Evolutionary conservation across 2,888 invertebrate species (phyloP).

Genomic region (Phaonia tiefii): DNA sequence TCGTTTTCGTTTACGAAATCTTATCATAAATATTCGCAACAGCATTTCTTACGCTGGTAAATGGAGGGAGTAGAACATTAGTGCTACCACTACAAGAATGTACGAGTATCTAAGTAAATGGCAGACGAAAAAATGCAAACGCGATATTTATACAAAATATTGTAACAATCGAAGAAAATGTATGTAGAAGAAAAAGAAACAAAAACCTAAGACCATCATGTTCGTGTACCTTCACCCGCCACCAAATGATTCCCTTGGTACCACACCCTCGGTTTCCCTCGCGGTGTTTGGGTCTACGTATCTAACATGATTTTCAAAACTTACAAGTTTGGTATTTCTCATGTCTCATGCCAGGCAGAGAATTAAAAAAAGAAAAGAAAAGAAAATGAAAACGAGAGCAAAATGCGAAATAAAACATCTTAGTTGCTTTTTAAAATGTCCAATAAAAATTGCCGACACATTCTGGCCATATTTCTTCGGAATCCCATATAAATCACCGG

Average conservation of each 20-base stretch:
- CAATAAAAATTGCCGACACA: slow-evolving; percentile 82
- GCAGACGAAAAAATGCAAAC: slow-evolving; percentile 66
- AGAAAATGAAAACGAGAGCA: slow-evolving; percentile 68
- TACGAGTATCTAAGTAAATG: slow-evolving; percentile 29
- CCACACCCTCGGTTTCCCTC: slow-evolving; percentile 34
- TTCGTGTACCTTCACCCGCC: slow-evolving; percentile 29
- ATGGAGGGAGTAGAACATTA: slow-evolving; percentile 46
- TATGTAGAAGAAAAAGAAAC: slow-evolving; percentile 69
- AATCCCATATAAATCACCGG: slow-evolving; percentile 81
- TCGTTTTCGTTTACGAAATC: slow-evolving; percentile 48
- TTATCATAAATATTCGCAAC: slow-evolving; percentile 78
- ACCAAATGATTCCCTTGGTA: slow-evolving; percentile 61
- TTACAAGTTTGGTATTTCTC: slow-evolving; percentile 53
- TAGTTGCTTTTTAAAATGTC: slow-evolving; percentile 81
- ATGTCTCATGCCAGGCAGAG: slow-evolving; percentile 44
- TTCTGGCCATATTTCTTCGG: slow-evolving; percentile 81
- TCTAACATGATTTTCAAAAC: slow-evolving; percentile 62
- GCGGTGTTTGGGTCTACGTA: slow-evolving; percentile 30
- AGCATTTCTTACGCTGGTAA: slow-evolving; percentile 63
- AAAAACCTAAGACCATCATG: slow-evolving; percentile 38
- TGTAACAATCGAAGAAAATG: slow-evolving; percentile 71
- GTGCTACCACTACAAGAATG: slow-evolving; percentile 33
- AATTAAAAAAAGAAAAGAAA: slow-evolving; percentile 30
- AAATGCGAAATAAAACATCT: slow-evolving; percentile 76
- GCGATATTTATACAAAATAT: slow-evolving; percentile 77